phyloP scores from a whole-genome alignment of 2,113 vertebrate species.

The Paracanthobrama guichenoti region DNA sequence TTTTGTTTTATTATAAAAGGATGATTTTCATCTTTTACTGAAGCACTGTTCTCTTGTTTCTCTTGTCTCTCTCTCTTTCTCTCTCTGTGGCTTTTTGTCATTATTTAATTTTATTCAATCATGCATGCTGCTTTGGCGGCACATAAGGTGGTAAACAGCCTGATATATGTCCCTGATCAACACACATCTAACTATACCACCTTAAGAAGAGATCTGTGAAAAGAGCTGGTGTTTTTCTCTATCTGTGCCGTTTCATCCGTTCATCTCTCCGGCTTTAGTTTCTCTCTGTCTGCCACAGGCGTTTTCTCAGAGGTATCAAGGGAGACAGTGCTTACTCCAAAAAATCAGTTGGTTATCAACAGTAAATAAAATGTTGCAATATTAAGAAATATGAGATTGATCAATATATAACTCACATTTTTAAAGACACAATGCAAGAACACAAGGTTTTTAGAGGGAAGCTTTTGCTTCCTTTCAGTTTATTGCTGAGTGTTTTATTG shows the following conservation, averaged over 20 bases:
- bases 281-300: not conserved
- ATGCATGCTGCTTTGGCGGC: not conserved
- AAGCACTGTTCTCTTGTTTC: not conserved
- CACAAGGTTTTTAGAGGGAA: not conserved
- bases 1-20: constrained; percentile 20
- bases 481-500: too few relatives aligned
- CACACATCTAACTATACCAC: not conserved
- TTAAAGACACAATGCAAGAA: not conserved
- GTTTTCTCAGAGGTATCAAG: constrained; percentile 13
- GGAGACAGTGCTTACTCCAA: not conserved
- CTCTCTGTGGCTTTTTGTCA: constrained; percentile 1
- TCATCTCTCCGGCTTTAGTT: constrained; percentile 18
- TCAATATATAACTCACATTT: too few relatives aligned
- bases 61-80: not conserved
- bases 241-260: not conserved
- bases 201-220: constrained; percentile 7
- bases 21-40: constrained; percentile 21
- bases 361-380: not conserved
- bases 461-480: not conserved
- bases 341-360: not conserved
- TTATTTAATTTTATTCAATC: not conserved
- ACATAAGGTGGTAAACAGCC: not conserved
- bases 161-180: not conserved
- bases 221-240: not conserved
- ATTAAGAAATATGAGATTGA: not conserved